Evolutionary conservation across 2,113 vertebrate species (phyloP).

Genomic region (Brachypteracias leptosomus): DNA sequence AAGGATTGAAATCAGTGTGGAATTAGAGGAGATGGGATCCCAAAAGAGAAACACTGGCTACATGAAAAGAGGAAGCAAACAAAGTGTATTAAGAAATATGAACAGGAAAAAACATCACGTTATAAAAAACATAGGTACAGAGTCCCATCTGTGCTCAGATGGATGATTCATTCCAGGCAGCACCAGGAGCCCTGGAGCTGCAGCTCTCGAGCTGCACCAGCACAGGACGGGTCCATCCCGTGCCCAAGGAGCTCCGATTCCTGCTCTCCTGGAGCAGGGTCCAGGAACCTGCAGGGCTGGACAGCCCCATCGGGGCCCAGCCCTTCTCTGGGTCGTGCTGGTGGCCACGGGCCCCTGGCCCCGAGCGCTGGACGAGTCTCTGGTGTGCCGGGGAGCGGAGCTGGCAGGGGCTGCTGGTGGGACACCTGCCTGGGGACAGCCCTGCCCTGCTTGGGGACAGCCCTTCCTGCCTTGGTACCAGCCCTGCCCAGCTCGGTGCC

Average conservation of each 20-base stretch:
- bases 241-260: fast-evolving
- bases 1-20: neutral
- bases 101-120: neutral
- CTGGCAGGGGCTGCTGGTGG: neutral
- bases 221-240: neutral
- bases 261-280: neutral
- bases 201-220: neutral
- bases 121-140: neutral
- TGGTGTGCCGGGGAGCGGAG: no score
- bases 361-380: no score
- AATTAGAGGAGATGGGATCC: neutral
- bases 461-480: neutral
- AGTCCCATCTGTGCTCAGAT: neutral
- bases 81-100: neutral
- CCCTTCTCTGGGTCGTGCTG: no score
- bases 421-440: no score
- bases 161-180: neutral
- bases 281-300: no score
- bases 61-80: neutral
- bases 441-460: neutral
- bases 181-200: neutral
- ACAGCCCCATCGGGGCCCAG: no score
- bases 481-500: no score
- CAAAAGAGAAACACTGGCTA: neutral
- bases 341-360: no score